phyloP scores from a whole-genome alignment of 2,888 invertebrate species.

The Pyrocoelia pectoralis region DNA sequence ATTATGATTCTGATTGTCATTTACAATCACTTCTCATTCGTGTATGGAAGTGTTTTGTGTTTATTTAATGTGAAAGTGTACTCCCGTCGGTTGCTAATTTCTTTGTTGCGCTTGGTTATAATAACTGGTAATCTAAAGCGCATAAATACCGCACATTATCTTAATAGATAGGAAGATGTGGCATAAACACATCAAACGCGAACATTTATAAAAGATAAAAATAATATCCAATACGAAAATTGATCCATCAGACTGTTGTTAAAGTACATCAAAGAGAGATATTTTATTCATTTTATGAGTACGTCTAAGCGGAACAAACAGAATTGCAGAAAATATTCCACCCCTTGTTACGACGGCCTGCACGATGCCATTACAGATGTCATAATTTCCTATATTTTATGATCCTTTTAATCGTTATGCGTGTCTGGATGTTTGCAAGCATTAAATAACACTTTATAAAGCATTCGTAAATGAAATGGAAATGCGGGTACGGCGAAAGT shows the following conservation, averaged over 20 bases:
- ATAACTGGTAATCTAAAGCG: slow-evolving; percentile 20
- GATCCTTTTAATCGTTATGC: slow-evolving; percentile 50
- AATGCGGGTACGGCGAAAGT: slow-evolving; percentile 21
- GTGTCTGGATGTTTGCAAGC: slow-evolving; percentile 50
- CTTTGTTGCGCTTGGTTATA: neutral
- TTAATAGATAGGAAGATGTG: slow-evolving; percentile 14
- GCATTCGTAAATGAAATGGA: slow-evolving; percentile 41
- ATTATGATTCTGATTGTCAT: no score
- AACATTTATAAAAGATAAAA: slow-evolving; percentile 26
- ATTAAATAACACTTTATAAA: slow-evolving; percentile 53
- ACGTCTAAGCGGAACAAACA: slow-evolving; percentile 35
- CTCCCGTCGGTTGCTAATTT: neutral
- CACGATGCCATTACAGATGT: slow-evolving; percentile 49
- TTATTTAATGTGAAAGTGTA: neutral
- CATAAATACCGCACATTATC: slow-evolving; percentile 27
- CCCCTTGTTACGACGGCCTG: slow-evolving; percentile 43
- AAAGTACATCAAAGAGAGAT: slow-evolving; percentile 33
- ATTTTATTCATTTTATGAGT: slow-evolving; percentile 37
- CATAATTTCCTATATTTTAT: slow-evolving; percentile 53
- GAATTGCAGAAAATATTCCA: slow-evolving; percentile 37
- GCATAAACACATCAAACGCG: slow-evolving; percentile 21
- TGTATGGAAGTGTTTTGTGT: no score
- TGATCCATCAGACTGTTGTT: slow-evolving; percentile 32
- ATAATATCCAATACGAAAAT: slow-evolving; percentile 28
- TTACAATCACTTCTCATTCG: no score